Evolutionary conservation across 1,140 invertebrate genomes (phyloP).

Genomic region (Brachionus sp.): DNA sequence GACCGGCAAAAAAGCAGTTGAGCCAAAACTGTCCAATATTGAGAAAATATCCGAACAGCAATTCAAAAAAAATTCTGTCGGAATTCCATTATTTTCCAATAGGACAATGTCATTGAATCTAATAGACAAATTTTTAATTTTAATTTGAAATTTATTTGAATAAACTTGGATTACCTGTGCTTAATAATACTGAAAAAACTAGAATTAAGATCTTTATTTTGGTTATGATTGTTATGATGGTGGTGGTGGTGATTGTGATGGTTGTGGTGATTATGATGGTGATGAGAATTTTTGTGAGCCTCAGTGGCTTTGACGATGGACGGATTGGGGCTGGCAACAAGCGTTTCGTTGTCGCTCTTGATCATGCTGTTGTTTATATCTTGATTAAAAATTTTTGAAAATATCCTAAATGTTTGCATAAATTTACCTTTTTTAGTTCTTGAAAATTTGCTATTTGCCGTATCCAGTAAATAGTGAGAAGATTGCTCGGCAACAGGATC

Average conservation of each 20-base stretch:
- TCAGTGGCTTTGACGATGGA: background rate
- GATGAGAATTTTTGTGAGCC: background rate
- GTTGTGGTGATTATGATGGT: background rate
- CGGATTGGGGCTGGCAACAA: background rate
- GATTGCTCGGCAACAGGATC: slow-evolving; percentile 16
- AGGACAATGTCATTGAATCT: slow-evolving; percentile 33
- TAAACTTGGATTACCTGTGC: background rate
- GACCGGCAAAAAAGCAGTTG: slow-evolving; percentile 46
- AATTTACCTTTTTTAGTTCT: slow-evolving; percentile 9
- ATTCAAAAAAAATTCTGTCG: slow-evolving; percentile 40
- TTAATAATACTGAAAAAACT: slow-evolving; percentile 9
- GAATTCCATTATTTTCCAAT: slow-evolving; percentile 41
- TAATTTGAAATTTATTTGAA: background rate
- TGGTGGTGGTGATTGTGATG: background rate
- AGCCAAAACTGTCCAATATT: slow-evolving; percentile 45
- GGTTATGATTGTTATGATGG: background rate
- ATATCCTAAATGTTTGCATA: background rate
- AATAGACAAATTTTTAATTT: background rate
- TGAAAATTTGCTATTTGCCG: background rate
- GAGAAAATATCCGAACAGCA: slow-evolving; percentile 46
- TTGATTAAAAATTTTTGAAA: background rate
- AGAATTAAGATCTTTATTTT: background rate
- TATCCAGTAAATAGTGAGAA: slow-evolving; percentile 4
- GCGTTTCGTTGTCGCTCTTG: background rate
- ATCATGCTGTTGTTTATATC: background rate